Evolutionary conservation across 2,888 invertebrate species (phyloP), one percentile per base, ranked within the genome.

Genomic region (Dorcus parallelipipedus): DNA sequence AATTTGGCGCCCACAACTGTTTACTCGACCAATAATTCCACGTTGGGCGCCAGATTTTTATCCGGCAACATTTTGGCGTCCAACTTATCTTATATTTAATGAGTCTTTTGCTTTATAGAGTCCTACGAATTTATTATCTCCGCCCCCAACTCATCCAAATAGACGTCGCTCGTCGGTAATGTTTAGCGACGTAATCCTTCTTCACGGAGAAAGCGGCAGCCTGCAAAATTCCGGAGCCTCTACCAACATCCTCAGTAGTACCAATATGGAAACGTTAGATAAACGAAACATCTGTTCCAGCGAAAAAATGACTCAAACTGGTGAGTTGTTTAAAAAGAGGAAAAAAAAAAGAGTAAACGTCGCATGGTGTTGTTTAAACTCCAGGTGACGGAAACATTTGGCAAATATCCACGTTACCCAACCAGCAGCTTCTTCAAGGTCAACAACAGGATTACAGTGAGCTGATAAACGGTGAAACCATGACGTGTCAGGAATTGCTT

Each of bases 261-360:
- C 65, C 38, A 67, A 68, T 53, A 63, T 65, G 9, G 71, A 71
- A 38, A 72, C 73, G 41, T 71, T 76, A 45, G 84, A 80, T 60
- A 82, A 81, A 68, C 83, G 82, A 71, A 86, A 85, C 73, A 81
- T 91, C 39, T 91, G 90, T 76, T 91, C 90, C 52, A 91, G 90
- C 43, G 93, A 93, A 76, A 93, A 93, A 77, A 93, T 91, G 86
- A 93, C 93, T 3, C 93, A 93, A 80, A 91, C 93, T 65, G 87
- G 86, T 84, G 79, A 74, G 63, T 48, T 17, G 14, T n/a, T 23
- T 50, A 3, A 14, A 33, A 10, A n/a, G 10, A 14, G 1, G 3
- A 9, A 38, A 8, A 50, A 50, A 10, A 14, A 14, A 14, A 14
- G 1, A 14, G 14, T 5, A 10, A 1, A 3, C 9, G 38, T 26